Evolutionary conservation across 2,888 invertebrate genomes (phyloP).

Genomic region (Ctenicera cuprea): DNA sequence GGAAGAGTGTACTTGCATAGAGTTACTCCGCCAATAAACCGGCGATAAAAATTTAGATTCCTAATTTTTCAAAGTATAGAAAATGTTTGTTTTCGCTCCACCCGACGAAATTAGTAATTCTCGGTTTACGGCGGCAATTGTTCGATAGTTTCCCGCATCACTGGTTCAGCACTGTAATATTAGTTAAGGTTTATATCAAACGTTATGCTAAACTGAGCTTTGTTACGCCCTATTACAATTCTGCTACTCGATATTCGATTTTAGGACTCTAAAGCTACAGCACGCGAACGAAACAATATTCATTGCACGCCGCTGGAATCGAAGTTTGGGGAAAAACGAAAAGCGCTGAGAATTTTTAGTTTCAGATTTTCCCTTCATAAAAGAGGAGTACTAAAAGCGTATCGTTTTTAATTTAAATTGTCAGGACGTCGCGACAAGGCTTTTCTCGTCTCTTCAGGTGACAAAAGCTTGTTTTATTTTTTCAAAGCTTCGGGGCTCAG

Average conservation of each 20-base stretch:
- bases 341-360: not conserved
- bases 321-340: not conserved
- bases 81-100: not conserved
- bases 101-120: not conserved
- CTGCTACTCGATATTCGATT: not conserved
- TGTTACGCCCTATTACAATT: slow-evolving; percentile 16
- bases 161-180: slow-evolving; percentile 3
- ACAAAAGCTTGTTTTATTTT: slow-evolving; percentile 30
- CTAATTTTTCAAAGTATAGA: not conserved
- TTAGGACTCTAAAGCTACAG: not conserved
- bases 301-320: not conserved
- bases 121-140: not conserved
- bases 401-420: slow-evolving; percentile 32
- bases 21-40: slow-evolving; percentile 12
- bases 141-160: slow-evolving; percentile 14
- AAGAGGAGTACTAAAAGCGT: not conserved
- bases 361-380: not conserved
- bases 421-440: slow-evolving; percentile 12
- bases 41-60: slow-evolving; percentile 22
- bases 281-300: not conserved
- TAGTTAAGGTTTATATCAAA: slow-evolving; percentile 3
- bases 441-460: slow-evolving; percentile 32
- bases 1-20: slow-evolving; percentile 1
- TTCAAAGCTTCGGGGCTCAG: slow-evolving; percentile 21
- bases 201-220: not conserved